phyloP scores from a whole-genome alignment of 1,140 invertebrate species.

The Drosophila sechellia region DNA sequence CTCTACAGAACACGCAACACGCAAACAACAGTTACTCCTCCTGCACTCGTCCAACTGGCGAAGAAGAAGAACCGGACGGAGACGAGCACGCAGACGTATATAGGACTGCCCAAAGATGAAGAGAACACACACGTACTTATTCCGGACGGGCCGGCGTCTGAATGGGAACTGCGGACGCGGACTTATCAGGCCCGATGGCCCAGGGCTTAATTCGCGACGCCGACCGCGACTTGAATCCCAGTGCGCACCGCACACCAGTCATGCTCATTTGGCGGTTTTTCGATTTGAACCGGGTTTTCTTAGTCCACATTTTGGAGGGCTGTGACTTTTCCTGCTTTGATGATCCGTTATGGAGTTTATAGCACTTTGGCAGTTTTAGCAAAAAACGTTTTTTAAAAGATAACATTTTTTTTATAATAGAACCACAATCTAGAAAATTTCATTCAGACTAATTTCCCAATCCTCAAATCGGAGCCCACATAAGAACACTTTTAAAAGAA shows the following conservation, averaged over 20 bases:
- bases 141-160: slow-evolving; percentile 45
- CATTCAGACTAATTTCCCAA: too few species aligned
- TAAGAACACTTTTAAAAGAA: too few species aligned
- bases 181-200: slow-evolving; percentile 76
- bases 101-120: background rate
- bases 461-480: too few species aligned
- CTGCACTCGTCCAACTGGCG: slow-evolving; percentile 10
- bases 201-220: slow-evolving; percentile 62
- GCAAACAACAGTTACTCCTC: slow-evolving; percentile 69
- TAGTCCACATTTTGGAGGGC: background rate
- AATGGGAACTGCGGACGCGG: slow-evolving; percentile 37
- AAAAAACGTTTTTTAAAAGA: too few species aligned
- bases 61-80: slow-evolving; percentile 55
- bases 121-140: slow-evolving; percentile 6
- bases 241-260: slow-evolving; percentile 44
- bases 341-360: too few species aligned
- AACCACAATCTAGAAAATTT: too few species aligned
- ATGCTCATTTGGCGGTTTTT: slow-evolving; percentile 22
- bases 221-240: slow-evolving; percentile 62
- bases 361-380: too few species aligned
- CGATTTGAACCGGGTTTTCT: background rate
- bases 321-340: background rate
- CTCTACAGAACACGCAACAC: slow-evolving; percentile 49
- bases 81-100: slow-evolving; percentile 19
- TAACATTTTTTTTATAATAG: too few species aligned